Conservation (phyloP, 2,888 invertebrate genomes). For the Chrysomela aeneicollis region DNA sequence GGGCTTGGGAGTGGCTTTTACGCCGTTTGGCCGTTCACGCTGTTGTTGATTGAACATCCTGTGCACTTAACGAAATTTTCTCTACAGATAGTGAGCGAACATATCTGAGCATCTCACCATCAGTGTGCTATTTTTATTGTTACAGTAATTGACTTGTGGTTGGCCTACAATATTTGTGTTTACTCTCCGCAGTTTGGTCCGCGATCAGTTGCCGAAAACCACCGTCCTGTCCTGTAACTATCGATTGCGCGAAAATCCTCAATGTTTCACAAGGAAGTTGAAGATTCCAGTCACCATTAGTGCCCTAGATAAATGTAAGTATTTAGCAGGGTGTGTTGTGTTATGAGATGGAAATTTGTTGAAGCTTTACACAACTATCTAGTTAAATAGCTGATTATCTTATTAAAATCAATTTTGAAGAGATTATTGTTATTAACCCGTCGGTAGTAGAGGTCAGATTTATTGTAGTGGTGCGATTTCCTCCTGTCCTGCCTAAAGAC, state of each 20-base stretch:
- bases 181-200: conserved; percentile 33
- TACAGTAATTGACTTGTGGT: conserved; percentile 34
- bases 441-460: conserved; percentile 56
- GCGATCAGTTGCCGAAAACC: conserved; percentile 37
- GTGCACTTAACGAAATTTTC: not conserved
- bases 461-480: conserved; percentile 47
- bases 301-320: conserved; percentile 51
- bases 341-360: conserved; percentile 36
- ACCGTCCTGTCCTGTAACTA: conserved; percentile 32
- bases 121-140: conserved; percentile 37
- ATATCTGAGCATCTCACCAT: conserved; percentile 22
- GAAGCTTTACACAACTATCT: conserved; percentile 34
- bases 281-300: conserved; percentile 47
- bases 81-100: conserved; percentile 3
- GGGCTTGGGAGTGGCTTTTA: conserved; percentile 1
- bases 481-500: conserved; percentile 14
- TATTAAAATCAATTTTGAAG: conserved; percentile 58
- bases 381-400: conserved; percentile 50
- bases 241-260: conserved; percentile 37
- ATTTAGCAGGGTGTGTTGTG: conserved; percentile 34
- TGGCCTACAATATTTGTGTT: conserved; percentile 37
- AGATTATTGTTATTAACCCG: conserved; percentile 49
- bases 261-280: conserved; percentile 45
- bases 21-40: conserved; percentile 1
- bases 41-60: not conserved